These are phyloP conservation scores for Ooceraea biroi DNA, from an alignment of 1,140 invertebrate genomes.

Conservation along the genomic window DNA sequence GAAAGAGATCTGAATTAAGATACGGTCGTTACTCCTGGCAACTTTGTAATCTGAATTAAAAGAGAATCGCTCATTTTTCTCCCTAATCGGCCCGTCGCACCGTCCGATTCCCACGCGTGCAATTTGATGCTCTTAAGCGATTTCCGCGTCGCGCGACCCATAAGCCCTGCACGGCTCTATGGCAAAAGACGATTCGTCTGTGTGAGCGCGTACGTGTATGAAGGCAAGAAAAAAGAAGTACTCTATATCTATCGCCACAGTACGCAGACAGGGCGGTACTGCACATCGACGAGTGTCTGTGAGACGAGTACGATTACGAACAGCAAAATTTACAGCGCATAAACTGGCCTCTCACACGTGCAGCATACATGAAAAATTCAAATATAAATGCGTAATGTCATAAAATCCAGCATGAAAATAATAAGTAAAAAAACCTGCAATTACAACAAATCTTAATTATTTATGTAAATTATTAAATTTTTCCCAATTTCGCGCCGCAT, in stretches of 20 bases:
- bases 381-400: too few relatives aligned
- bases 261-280: background rate
- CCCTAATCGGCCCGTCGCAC: background rate
- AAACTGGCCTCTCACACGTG: background rate
- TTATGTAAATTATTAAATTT: too few relatives aligned
- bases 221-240: conserved; percentile 1
- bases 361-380: background rate
- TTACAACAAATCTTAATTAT: too few relatives aligned
- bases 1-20: background rate
- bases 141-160: background rate
- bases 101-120: conserved; percentile 18
- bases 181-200: conserved; percentile 28
- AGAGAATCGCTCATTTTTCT: background rate
- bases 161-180: background rate
- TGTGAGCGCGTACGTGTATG: background rate
- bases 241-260: background rate
- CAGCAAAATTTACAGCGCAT: background rate
- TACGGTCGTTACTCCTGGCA: background rate
- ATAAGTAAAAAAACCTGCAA: too few relatives aligned
- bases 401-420: too few relatives aligned
- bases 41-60: conserved; percentile 13
- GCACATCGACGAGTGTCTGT: background rate
- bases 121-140: conserved; percentile 8
- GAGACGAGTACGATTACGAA: background rate
- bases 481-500: too few relatives aligned